Percentiles rank a stretch among this genome's conserved stretches.
These are phyloP conservation scores for Neocrepidodera transversa DNA, from an alignment of 2,888 invertebrate genomes.

Conservation along the genomic window DNA sequence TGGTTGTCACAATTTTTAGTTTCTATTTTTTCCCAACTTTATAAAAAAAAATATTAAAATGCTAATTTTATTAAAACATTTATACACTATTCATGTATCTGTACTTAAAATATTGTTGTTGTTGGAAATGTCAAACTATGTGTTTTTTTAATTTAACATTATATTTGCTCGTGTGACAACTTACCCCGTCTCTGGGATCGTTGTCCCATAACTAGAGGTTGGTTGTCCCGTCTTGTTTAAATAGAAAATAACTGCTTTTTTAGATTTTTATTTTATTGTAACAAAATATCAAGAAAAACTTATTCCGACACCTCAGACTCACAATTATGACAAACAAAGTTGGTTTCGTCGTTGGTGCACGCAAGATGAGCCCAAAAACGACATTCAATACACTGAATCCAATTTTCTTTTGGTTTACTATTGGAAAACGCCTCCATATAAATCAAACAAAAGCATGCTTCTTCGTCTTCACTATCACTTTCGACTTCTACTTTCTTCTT, in stretches of 20 bases:
- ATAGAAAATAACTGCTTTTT: slow-evolving; percentile 7
- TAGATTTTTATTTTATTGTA: slow-evolving; percentile 6
- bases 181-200: too few species aligned
- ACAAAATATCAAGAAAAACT: slow-evolving; percentile 10
- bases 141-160: too few species aligned
- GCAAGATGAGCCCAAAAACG: slow-evolving; percentile 9
- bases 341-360: slow-evolving; percentile 9
- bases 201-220: too few species aligned
- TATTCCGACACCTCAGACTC: slow-evolving; percentile 6
- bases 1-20: too few species aligned
- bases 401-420: slow-evolving; percentile 3
- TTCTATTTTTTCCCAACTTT: too few species aligned
- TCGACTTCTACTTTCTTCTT: background rate
- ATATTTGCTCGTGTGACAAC: too few species aligned
- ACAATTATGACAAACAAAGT: too few species aligned
- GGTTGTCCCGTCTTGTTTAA: background rate
- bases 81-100: slow-evolving; percentile 9
- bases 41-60: too few species aligned
- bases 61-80: too few species aligned
- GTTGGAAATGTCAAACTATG: background rate
- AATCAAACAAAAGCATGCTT: too few species aligned
- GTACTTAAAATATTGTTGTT: slow-evolving; percentile 6
- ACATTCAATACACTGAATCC: slow-evolving; percentile 12
- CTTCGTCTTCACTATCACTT: too few species aligned
- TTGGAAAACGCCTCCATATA: too few species aligned